A percentile compares a stretch with the other conserved stretches of the same genome.
Evolutionary conservation across 2,888 invertebrate genomes (phyloP).

Genomic region (Caenorhabditis panamensis): DNA sequence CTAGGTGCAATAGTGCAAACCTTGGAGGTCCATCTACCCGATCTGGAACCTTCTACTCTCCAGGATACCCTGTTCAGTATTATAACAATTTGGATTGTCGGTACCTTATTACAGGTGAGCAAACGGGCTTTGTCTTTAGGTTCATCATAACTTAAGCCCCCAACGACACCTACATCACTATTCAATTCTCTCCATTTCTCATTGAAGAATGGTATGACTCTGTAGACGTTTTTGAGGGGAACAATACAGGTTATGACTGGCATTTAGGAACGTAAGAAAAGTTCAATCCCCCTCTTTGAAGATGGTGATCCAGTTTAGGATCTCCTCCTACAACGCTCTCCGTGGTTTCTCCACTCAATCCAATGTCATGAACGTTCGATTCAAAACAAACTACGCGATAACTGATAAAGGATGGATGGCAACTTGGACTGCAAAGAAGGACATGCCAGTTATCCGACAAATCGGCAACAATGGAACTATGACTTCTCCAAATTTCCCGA

Average conservation of each 20-base stretch:
- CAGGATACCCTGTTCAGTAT: conserved; percentile 48
- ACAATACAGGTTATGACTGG: conserved; percentile 9
- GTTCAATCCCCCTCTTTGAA: too few relatives aligned
- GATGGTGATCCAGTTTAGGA: too few relatives aligned
- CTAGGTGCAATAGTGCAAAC: conserved; percentile 50
- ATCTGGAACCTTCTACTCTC: conserved; percentile 42
- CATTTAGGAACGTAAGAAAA: conserved; percentile 34
- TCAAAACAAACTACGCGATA: conserved; percentile 84
- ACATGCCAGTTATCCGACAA: conserved; percentile 38
- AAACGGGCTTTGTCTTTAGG: neutral
- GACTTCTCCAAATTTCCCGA: conserved; percentile 92
- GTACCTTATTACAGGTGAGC: conserved; percentile 47
- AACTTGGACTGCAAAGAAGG: conserved; percentile 84
- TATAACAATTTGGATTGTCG: conserved; percentile 80
- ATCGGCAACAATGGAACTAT: conserved; percentile 87
- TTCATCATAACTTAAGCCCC: conserved; percentile 37
- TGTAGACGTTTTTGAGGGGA: conserved; percentile 85
- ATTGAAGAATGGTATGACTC: conserved; percentile 97
- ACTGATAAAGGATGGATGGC: conserved; percentile 85
- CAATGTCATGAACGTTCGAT: conserved; percentile 42
- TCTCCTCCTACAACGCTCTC: conserved; percentile 9
- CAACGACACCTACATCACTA: conserved; percentile 89
- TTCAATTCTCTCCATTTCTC: conserved; percentile 98
- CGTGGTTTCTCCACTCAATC: conserved; percentile 30
- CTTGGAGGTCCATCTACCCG: conserved; percentile 86